Evolutionary conservation across 2,888 invertebrate genomes (phyloP), one percentile per base, ranked within the genome.

Genomic region (Taenaris catops): DNA sequence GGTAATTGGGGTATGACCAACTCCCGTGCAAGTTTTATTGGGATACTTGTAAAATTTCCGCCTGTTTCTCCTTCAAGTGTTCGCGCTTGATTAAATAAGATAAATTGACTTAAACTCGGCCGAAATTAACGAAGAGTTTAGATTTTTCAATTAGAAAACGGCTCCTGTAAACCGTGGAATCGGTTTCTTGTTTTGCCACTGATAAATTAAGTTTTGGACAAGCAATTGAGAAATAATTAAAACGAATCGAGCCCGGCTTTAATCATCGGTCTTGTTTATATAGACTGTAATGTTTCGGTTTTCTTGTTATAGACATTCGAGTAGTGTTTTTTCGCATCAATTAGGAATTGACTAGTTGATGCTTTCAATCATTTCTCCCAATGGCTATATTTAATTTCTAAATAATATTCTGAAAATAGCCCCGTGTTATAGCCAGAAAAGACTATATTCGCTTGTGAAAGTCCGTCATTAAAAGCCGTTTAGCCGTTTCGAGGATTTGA

Each of bases 1-100:
- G n/a, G n/a, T n/a, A n/a, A n/a, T n/a, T n/a, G n/a, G n/a, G n/a
- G n/a, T n/a, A n/a, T n/a, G n/a, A n/a, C 63, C 66, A 65, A 81
- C 76, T 79, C 68, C 53, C 38, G 47, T 48, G 59, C 69, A 79
- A 83, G 70, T 84, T 83, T 83, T 84, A 83, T 84, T 83, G 71
- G 81, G 83, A 83, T 83, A 83, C 84, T 84, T 83, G 83, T 79
- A 74, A 80, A 84, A 80, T 81, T 78, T 83, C 71, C 72, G 70
- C 69, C 72, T 71, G 69, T 74, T 69, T 66, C 74, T 62, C 63
- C n/a, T 59, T 66, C 62, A 66, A 79, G 74, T 71, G 75, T 70
- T 78, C 63, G 63, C 76, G 79, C 64, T 65, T 80, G 83, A 83
- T 81, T 83, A 80, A 80, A 81, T 81, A 81, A 73, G 78, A 80